Evolutionary conservation across 2,113 vertebrate species (phyloP).

Genomic region (Nibea coibor): DNA sequence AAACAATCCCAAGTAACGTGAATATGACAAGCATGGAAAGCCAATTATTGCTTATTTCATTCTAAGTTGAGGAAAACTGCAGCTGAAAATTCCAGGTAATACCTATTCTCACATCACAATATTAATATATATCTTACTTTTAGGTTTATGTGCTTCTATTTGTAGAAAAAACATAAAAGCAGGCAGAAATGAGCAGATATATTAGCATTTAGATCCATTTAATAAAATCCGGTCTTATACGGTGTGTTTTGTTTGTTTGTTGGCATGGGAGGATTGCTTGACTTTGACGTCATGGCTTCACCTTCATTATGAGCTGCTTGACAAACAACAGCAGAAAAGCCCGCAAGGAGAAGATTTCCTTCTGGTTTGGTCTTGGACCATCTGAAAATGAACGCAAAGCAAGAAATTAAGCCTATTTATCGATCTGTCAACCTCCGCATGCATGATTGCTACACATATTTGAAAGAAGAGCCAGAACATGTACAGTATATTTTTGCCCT

Average conservation of each 20-base stretch:
- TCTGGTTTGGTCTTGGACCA: constrained; percentile 92
- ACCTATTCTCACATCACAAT: neutral
- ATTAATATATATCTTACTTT: neutral
- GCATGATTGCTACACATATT: neutral
- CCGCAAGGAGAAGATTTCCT: constrained; percentile 92
- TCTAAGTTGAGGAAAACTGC: too few species aligned
- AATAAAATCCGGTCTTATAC: neutral
- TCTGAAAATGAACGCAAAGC: constrained; percentile 80
- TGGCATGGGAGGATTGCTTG: too few species aligned
- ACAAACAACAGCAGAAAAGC: constrained; percentile 95
- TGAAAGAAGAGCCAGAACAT: neutral
- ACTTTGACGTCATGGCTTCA: constrained; percentile 54
- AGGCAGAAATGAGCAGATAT: neutral
- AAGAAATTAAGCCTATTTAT: neutral
- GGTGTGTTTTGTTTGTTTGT: neutral
- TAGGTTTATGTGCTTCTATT: neutral
- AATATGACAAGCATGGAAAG: neutral
- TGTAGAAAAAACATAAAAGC: neutral
- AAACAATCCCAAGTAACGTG: neutral
- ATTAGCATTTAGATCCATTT: neutral
- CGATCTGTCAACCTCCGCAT: neutral
- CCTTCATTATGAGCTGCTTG: constrained; percentile 99
- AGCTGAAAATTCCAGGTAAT: neutral
- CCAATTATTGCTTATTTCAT: too few species aligned
- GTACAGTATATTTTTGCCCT: constrained; percentile 30